phyloP scores from a whole-genome alignment of 2,113 vertebrate genomes.

The Poicephalus gulielmi region DNA sequence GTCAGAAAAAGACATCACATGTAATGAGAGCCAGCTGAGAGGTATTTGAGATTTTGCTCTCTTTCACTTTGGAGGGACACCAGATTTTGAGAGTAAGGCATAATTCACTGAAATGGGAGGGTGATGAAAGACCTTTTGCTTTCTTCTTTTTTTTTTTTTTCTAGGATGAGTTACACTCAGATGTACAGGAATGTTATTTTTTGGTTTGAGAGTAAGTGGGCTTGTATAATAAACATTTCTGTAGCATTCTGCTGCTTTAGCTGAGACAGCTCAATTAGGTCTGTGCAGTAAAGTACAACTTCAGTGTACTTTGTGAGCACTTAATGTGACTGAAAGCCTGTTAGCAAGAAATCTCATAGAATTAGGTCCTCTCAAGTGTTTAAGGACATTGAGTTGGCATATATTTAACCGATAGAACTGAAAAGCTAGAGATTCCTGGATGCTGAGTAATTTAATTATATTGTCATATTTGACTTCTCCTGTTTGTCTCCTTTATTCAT shows the following conservation, averaged over 20 bases:
- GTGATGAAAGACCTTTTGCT: conserved; percentile 63
- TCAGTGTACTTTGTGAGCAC: conserved; percentile 61
- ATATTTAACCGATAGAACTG: conserved; percentile 48
- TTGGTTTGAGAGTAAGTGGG: conserved; percentile 63
- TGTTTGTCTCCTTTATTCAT: conserved; percentile 21
- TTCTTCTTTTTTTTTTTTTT: background rate
- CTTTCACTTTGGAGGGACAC: conserved; percentile 37
- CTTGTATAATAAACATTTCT: conserved; percentile 76
- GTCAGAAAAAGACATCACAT: background rate
- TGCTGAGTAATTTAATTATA: conserved; percentile 65
- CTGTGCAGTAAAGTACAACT: conserved; percentile 70
- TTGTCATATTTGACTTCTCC: conserved; percentile 35
- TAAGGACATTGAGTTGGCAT: conserved; percentile 70
- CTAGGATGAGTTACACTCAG: conserved; percentile 53
- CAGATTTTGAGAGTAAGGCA: conserved; percentile 42
- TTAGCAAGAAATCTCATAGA: conserved; percentile 66
- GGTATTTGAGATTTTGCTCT: conserved; percentile 24
- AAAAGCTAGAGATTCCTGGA: conserved; percentile 37
- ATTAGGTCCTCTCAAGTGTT: conserved; percentile 70
- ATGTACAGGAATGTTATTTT: conserved; percentile 61
- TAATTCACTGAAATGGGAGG: conserved; percentile 65
- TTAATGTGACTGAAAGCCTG: conserved; percentile 72
- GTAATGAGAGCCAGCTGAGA: conserved; percentile 38
- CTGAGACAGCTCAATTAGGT: conserved; percentile 75
- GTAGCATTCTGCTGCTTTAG: conserved; percentile 66